Evolutionary conservation across 2,113 vertebrate genomes (phyloP), one percentile per base, ranked within the genome.

Genomic region (Dicentrarchus labrax): DNA sequence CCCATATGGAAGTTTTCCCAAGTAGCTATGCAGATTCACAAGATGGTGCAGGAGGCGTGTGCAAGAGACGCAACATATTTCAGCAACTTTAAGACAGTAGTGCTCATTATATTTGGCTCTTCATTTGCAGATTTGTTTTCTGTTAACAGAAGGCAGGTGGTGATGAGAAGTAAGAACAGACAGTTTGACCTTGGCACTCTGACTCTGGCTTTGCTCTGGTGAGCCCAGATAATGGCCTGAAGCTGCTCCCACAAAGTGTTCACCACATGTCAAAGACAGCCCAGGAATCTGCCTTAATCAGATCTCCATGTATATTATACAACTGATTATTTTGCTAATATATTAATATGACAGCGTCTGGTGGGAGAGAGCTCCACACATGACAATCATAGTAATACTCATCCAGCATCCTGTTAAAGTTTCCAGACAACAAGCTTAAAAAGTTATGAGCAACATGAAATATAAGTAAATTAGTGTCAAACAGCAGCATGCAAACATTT

Each of bases 201-300:
- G 83, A 70, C 76, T 78, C 54, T 41, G 74, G 87, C 73, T 90
- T 82, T 91, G 90, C 92, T 91, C 83, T 24, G 82, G 68, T 91
- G 93, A 89, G 78, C 64, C 65, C 70, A 69, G 86, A 94, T 88
- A 93, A 92, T 90, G 56, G 85, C 76, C 86, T 74, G 48, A 71
- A 86, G 86, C 78, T 73, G 79, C 82, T 90, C 85, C 88, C 87
- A 88, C 72, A 82, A 79, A 76, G 74, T 62, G 62, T 67, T 80
- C 82, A 62, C 66, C 76, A 73, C 70, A 88, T 88, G 81, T 86
- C 85, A 68, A 45, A 57, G 43, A 56, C 65, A 76, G 45, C 45
- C 21, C 65, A 43, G 62, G 61, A 83, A 78, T 89, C 82, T 51
- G 22, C 73, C 71, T 78, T 54, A 56, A 79, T 78, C 73, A 78